These are phyloP conservation scores for Hoplodrina ambigua DNA, from an alignment of 2,888 invertebrate species.

Conservation along the genomic window DNA sequence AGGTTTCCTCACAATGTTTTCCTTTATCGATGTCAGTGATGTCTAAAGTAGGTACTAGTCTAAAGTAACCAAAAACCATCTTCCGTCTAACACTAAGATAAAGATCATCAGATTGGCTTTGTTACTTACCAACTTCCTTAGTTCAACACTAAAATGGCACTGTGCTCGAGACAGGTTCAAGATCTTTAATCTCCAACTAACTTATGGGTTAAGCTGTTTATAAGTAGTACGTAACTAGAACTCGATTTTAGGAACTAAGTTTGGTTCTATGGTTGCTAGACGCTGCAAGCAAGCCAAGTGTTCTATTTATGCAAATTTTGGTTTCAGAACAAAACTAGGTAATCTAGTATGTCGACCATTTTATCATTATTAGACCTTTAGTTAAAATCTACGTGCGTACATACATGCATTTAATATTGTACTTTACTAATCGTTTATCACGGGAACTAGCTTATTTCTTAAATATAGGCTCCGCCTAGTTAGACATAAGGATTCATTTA, in stretches of 20 bases:
- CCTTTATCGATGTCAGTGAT: too few species aligned
- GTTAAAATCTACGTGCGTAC: too few species aligned
- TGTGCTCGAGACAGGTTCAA: conserved; percentile 50
- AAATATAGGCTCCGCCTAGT: too few species aligned
- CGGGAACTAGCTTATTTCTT: too few species aligned
- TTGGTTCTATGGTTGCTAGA: conserved; percentile 16
- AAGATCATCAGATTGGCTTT: conserved; percentile 40
- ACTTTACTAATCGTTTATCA: too few species aligned
- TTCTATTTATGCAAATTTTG: conserved; percentile 32
- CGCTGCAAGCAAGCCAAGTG: conserved; percentile 7
- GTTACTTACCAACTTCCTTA: conserved; percentile 33
- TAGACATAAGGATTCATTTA: too few species aligned
- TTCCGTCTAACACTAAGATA: conserved; percentile 10
- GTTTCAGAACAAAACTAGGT: conserved; percentile 10
- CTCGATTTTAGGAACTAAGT: conserved; percentile 36
- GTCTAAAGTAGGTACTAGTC: too few species aligned
- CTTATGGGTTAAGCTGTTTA: conserved; percentile 48
- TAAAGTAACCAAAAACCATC: too few species aligned
- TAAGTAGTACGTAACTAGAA: conserved; percentile 40
- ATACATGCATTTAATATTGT: too few species aligned
- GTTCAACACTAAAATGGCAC: conserved; percentile 40
- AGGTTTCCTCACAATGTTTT: too few species aligned
- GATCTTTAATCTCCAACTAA: conserved; percentile 52
- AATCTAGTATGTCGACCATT: too few species aligned
- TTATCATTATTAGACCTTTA: too few species aligned